These are phyloP conservation scores for Haliclona indistincta DNA, from an alignment of 37 sponge, comb jelly and placozoan genomes.

Conservation along the genomic window DNA sequence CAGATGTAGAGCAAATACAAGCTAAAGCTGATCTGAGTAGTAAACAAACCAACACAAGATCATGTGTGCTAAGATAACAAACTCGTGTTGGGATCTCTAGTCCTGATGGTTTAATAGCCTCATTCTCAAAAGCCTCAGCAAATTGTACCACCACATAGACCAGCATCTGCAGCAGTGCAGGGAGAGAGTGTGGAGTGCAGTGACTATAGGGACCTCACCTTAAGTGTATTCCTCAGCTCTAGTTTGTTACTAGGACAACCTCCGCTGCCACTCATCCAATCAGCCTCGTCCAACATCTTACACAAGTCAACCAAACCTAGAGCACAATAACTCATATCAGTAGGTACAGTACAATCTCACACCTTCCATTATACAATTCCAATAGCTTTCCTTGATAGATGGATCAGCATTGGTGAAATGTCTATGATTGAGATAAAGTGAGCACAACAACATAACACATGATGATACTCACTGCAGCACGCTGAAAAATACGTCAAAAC, in stretches of 20 bases:
- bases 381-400: background rate
- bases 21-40: background rate
- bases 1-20: background rate
- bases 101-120: conserved; percentile 14
- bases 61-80: background rate
- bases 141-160: conserved; percentile 63
- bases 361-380: background rate
- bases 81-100: background rate
- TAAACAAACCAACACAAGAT: background rate
- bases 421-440: background rate
- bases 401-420: background rate
- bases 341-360: background rate
- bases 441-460: background rate
- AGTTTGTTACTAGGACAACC: too few relatives aligned
- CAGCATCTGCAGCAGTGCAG: conserved; percentile 58
- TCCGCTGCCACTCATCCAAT: background rate
- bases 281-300: background rate
- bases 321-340: background rate
- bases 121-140: conserved; percentile 62
- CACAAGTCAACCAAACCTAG: background rate
- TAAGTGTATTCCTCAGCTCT: background rate
- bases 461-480: background rate
- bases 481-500: background rate
- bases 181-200: background rate
- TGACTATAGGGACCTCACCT: background rate